Evolutionary conservation across 2,113 vertebrate species (phyloP).

Genomic region (Spea multiplicata): DNA sequence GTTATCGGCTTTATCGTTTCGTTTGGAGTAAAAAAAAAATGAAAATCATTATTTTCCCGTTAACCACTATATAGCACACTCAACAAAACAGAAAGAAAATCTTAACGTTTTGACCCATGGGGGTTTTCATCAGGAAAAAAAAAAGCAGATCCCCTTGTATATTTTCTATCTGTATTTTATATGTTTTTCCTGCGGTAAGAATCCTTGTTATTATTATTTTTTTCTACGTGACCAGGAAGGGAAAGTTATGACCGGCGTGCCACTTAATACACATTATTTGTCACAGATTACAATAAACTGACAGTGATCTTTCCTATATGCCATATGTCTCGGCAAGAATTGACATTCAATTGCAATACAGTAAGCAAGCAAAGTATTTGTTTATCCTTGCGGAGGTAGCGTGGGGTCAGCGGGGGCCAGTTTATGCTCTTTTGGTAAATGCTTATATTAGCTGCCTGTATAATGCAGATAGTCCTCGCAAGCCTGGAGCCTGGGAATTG

Average conservation of each 20-base stretch:
- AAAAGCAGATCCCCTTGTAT: no score
- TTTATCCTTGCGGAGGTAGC: slow-evolving; percentile 13
- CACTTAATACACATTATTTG: slow-evolving; percentile 17
- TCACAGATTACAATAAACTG: slow-evolving; percentile 25
- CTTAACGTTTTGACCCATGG: no score
- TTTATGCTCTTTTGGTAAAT: not conserved
- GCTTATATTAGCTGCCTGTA: not conserved
- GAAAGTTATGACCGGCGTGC: not conserved
- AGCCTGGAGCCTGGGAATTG: slow-evolving; percentile 55
- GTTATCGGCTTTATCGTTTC: no score
- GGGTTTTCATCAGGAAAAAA: no score
- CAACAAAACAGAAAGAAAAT: no score
- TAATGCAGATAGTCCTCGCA: slow-evolving; percentile 38
- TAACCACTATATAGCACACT: no score
- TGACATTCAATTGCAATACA: slow-evolving; percentile 19
- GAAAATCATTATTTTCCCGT: no score
- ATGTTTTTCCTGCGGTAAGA: no score
- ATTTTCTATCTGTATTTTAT: no score
- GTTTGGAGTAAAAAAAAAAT: no score
- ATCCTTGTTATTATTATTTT: no score
- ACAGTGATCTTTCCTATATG: slow-evolving; percentile 11
- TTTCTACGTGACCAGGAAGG: not conserved
- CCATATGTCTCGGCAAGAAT: slow-evolving; percentile 12
- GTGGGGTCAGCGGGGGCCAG: not conserved
- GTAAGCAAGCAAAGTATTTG: slow-evolving; percentile 25